Evolutionary conservation across 2,113 vertebrate species (phyloP), one percentile per base, ranked within the genome.

Genomic region (Ailurus styani): DNA sequence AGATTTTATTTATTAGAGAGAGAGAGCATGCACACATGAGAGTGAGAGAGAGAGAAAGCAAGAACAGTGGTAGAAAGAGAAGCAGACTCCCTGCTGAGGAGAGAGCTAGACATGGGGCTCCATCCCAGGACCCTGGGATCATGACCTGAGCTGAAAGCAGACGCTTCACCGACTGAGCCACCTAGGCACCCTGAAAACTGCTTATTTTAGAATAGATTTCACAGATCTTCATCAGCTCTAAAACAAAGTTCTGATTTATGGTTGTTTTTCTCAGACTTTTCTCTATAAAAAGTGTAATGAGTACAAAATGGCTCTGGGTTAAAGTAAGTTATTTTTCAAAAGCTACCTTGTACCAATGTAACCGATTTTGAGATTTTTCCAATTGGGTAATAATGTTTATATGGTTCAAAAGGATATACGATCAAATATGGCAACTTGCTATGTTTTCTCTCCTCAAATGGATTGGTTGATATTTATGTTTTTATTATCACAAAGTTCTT

Each of bases 251-350:
- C 42, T 81, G n/a, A 75, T 77, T 93, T 96, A 90, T 85, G 54
- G 82, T 82, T 72, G 2, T 50, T 96, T 87, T 95, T 77, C 29
- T 66, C 42, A 84, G 75, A 88, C 27, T 90, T 93, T 97, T 91
- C 57, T 66, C 42, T 64, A 27, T 50, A 83, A 78, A 83, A 95
- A 89, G 37, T 27, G 13, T 85, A 79, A 66, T 60, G 54, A 94
- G 11, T 90, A 77, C 31, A 81, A 83, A 89, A 85, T 91, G 60
- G 6, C 60, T 90, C 95, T 93, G 60, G 37, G 10, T 64, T 91
- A 95, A 75, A 60, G 25, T 64, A 87, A 96, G 23, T 62, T 95
- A 47, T 82, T 90, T 90, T 97, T 87, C 60, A 84, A 95, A 93
- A 73, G 40, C 85, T 89, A 42, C 45, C 14, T 55, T 42, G 52